Evolutionary conservation across 2,113 vertebrate genomes (phyloP).

Genomic region (Pseudopipra pipra): DNA sequence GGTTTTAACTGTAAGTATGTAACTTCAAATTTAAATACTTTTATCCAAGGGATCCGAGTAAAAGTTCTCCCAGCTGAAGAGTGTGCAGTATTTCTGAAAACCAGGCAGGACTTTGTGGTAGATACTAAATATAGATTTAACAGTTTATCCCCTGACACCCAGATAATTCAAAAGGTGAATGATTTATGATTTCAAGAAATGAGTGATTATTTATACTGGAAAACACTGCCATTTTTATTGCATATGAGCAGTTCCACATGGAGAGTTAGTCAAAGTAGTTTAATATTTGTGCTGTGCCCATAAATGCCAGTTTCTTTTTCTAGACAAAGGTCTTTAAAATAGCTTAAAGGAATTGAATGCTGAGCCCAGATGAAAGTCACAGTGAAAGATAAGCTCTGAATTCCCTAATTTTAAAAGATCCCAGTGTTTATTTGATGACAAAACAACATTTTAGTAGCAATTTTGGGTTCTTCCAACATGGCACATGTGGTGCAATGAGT

Average conservation of each 20-base stretch:
- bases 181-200: conserved; percentile 36
- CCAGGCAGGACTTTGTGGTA: neutral
- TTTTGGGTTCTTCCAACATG: neutral
- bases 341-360: neutral
- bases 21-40: neutral
- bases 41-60: neutral
- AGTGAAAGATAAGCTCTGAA: neutral
- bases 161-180: conserved; percentile 23
- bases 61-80: neutral
- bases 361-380: neutral
- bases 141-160: neutral
- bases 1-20: neutral
- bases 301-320: conserved; percentile 12
- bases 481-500: neutral
- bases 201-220: neutral
- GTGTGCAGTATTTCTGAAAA: neutral
- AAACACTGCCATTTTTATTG: conserved; percentile 7
- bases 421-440: neutral
- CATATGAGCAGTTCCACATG: neutral
- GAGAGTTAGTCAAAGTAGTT: conserved; percentile 11
- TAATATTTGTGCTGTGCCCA: neutral
- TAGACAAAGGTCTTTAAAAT: neutral
- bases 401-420: neutral
- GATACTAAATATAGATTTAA: conserved; percentile 39
- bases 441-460: neutral